Conservation (phyloP, 1,140 invertebrate genomes). For the Drosophila paulistorum region DNA sequence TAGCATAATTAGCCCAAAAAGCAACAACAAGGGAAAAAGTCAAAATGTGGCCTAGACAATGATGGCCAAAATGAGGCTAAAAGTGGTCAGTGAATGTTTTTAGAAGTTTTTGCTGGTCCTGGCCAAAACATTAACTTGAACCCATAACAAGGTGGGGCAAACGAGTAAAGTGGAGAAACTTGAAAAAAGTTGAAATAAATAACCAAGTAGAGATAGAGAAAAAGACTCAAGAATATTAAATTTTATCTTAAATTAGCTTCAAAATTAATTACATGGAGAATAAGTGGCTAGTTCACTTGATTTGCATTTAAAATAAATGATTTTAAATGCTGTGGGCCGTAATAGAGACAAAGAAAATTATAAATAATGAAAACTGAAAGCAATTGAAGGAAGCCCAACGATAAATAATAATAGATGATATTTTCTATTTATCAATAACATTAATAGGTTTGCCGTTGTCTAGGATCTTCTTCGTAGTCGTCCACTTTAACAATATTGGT, state of each 20-base stretch:
- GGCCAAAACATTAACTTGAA: not conserved
- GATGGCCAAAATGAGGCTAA: conserved; percentile 1
- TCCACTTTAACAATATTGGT: too few species aligned
- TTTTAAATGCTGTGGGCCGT: too few species aligned
- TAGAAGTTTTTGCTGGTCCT: not conserved
- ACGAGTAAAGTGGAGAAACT: not conserved
- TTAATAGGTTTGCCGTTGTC: too few species aligned
- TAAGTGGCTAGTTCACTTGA: too few species aligned
- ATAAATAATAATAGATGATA: too few species aligned
- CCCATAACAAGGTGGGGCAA: not conserved
- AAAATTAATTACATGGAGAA: too few species aligned
- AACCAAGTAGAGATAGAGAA: not conserved
- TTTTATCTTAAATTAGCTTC: not conserved
- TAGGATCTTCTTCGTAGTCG: too few species aligned
- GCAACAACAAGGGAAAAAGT: not conserved
- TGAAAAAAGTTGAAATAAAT: not conserved
- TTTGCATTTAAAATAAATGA: too few species aligned
- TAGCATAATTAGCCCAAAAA: conserved; percentile 56
- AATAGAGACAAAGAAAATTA: too few species aligned
- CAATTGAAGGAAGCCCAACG: too few species aligned
- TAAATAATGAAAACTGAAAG: too few species aligned
- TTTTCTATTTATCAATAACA: too few species aligned
- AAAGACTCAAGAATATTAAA: not conserved
- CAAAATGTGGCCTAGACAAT: conserved; percentile 8
- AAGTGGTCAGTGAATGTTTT: conserved; percentile 10